Base-by-base conservation (phyloP, 2,888 invertebrate species). In the Allacma fusca region DNA sequence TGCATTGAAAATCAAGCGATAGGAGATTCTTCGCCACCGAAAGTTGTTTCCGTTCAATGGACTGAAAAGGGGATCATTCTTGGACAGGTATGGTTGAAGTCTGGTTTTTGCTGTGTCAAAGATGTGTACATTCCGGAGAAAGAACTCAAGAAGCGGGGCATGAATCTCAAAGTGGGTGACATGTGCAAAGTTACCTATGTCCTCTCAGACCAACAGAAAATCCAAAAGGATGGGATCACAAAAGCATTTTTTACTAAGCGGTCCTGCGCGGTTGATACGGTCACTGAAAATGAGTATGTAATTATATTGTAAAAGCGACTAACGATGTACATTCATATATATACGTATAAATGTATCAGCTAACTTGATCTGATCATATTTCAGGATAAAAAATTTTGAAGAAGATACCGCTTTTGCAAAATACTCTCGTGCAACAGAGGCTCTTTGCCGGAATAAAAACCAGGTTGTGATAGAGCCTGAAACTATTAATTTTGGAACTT, bases 131-230 rank as follows among this genome's bases (percentile, higher is more conserved):
- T 62, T 19, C 62, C 62, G 23, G 62, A 62, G 1, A 62, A 62
- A 16, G 62, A 62, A 24, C 23, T 62, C 2, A 62, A 23, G 9
- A 62, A 62, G 24, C 21, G 24, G 2, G 62, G 62, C 2, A 62
- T 62, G 62, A 16, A 62, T 62, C 62, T 62, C 12, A 62, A 62
- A 24, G 62, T 62, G 5, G 23, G 24, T 7, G 62, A 62, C 26
- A 12, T 19, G 13, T 62, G 62, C 16, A 62, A 62, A 62, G 62
- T 62, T 26, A 62, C 62, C 1, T 62, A 62, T n/a, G 26, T 62
- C 23, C 62, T 62, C 5, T 62, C 62, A n/a, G 62, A 62, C 23
- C 62, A 62, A 16, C 62, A 62, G 16, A 62, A 62, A n/a, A 24
- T n/a, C 26, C 23, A n/a, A 23, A 12, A 2, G 21, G 62, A 62